phyloP scores from a whole-genome alignment of 2,888 invertebrate genomes.

The Marronus borbonicus region DNA sequence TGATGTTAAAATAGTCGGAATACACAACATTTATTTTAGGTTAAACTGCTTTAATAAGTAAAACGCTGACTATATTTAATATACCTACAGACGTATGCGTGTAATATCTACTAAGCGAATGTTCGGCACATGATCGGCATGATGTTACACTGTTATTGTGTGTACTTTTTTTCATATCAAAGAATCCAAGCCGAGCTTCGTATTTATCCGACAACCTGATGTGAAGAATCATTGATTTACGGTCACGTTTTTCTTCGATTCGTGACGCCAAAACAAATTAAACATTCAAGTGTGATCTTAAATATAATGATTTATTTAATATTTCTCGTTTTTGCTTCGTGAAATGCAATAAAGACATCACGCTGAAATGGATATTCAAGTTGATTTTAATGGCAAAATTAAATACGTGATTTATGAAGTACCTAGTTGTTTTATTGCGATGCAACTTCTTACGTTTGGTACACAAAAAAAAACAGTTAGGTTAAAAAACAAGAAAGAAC shows the following conservation, averaged over 20 bases:
- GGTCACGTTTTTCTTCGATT: conserved; percentile 34
- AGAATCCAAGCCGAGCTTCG: conserved; percentile 5
- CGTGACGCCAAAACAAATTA: conserved; percentile 43
- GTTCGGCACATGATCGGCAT: conserved; percentile 16
- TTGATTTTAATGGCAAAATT: conserved; percentile 13
- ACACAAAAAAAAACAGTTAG: too few relatives aligned
- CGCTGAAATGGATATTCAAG: conserved; percentile 7
- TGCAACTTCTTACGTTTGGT: too few relatives aligned
- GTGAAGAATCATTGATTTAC: conserved; percentile 42
- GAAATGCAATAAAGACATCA: conserved; percentile 15
- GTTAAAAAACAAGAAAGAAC: too few relatives aligned
- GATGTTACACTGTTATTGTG: conserved; percentile 9
- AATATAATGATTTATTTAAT: conserved; percentile 36
- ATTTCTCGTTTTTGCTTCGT: conserved; percentile 5
- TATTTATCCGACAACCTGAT: conserved; percentile 32
- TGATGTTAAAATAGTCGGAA: too few relatives aligned
- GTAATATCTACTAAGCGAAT: conserved; percentile 26
- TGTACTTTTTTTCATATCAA: conserved; percentile 30
- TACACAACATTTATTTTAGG: too few relatives aligned
- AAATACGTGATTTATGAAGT: conserved; percentile 18
- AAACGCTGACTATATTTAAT: too few relatives aligned
- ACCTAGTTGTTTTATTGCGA: not conserved
- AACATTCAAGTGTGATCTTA: conserved; percentile 41
- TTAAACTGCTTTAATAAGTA: too few relatives aligned
- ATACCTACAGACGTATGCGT: too few relatives aligned